These are phyloP conservation scores for Philopedon plagiatum DNA, from an alignment of 2,888 invertebrate genomes.

Conservation along the genomic window DNA sequence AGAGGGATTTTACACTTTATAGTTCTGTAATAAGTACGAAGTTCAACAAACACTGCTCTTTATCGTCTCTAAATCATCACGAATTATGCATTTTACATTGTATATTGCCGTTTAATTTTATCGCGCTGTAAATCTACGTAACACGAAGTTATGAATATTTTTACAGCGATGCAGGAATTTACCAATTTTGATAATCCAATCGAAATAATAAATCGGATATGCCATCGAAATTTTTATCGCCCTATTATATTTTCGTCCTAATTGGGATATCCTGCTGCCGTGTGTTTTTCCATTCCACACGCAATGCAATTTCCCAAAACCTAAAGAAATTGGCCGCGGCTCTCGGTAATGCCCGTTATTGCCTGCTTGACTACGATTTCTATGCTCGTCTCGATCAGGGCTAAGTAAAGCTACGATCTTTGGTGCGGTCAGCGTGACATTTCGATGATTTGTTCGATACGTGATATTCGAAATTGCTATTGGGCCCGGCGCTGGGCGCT, in stretches of 20 bases:
- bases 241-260: slow-evolving; percentile 52
- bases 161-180: slow-evolving; percentile 2
- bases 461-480: slow-evolving; percentile 60
- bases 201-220: slow-evolving; percentile 36
- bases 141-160: slow-evolving; percentile 11
- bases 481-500: slow-evolving; percentile 32
- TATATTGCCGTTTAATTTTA: slow-evolving; percentile 16
- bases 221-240: slow-evolving; percentile 46
- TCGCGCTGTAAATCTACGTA: slow-evolving; percentile 2
- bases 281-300: slow-evolving; percentile 45
- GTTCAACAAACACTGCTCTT: slow-evolving; percentile 13
- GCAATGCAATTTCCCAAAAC: slow-evolving; percentile 65
- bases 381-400: slow-evolving; percentile 65
- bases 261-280: slow-evolving; percentile 50
- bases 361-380: slow-evolving; percentile 68
- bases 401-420: slow-evolving; percentile 63
- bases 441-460: slow-evolving; percentile 68
- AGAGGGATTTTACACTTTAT: slow-evolving; percentile 15
- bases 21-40: neutral
- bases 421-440: slow-evolving; percentile 64
- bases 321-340: slow-evolving; percentile 60
- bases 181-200: slow-evolving; percentile 16
- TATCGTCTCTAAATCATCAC: slow-evolving; percentile 19
- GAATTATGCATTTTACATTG: slow-evolving; percentile 16
- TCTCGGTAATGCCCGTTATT: slow-evolving; percentile 63